phyloP scores from a whole-genome alignment of 2,797 vertebrate genomes.

The Choloepus didactylus region DNA sequence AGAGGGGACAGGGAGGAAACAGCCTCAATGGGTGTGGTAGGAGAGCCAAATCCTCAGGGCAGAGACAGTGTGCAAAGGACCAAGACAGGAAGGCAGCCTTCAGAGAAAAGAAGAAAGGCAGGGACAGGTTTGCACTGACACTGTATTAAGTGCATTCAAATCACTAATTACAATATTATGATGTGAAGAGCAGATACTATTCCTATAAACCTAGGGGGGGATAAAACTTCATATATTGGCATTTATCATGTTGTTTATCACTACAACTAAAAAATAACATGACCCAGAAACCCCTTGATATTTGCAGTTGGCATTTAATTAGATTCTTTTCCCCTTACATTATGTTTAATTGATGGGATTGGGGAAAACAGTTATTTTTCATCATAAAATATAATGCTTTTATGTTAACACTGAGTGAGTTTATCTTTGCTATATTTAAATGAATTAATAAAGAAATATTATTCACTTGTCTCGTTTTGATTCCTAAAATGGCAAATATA shows the following conservation, averaged over 20 bases:
- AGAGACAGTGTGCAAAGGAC: neutral
- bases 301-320: neutral
- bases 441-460: neutral
- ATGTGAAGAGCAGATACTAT: neutral
- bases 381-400: neutral
- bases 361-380: neutral
- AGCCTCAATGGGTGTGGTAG: no score
- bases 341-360: no score
- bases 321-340: neutral
- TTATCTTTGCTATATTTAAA: neutral
- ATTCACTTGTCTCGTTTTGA: neutral
- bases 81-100: neutral
- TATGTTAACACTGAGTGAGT: neutral
- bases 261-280: neutral
- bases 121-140: no score
- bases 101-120: neutral
- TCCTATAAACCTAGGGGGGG: neutral
- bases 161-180: no score
- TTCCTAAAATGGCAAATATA: neutral
- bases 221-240: neutral
- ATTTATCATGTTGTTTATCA: neutral
- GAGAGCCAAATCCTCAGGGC: neutral
- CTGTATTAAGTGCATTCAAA: neutral
- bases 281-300: neutral
- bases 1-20: no score